Base-by-base conservation (phyloP, 2,888 invertebrate genomes). In the Thymelicus acteon region DNA sequence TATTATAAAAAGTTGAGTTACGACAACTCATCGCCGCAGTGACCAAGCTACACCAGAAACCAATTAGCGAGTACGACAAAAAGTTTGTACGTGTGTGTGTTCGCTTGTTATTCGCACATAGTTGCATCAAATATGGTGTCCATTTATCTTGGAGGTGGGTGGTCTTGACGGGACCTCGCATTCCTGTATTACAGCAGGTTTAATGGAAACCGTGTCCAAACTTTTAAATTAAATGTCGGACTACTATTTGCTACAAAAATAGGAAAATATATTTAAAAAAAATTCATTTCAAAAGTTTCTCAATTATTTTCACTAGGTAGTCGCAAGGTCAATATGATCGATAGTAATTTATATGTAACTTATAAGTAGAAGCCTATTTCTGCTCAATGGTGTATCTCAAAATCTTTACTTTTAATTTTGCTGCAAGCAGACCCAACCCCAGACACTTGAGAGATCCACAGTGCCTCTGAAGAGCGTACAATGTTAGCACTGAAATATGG, bases 41-140 rank as follows among this genome's bases (percentile, higher is more conserved):
- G 60, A 40, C 63, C 24, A 24, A 63, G 57, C 63, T 52, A 62
- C 39, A 54, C 58, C 64, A 64, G 58, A 62, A 47, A 68, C 54
- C 40, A 70, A 70, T 70, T 70, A 70, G 64, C 49, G 63, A 24
- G 7, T 12, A 6, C 24, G 12, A 31, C 70, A 70, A 70, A 70
- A 70, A 70, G 24, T 64, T 24, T 24, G 62, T 68, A 61, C 62
- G 61, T 47, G 15, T 62, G 61, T 47, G 15, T 62, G 31, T 58
- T 48, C 48, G 70, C 60, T 64, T 64, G 64, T 70, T 69, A 64
- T 60, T 70, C 52, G 52, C 70, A 64, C 64, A 70, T 64, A 64
- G 58, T 60, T 31, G 48, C 64, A 60, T 70, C 70, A 64, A 64
- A 70, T 64, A 70, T 64, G 70, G 70, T 60, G 60, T 37, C 39